phyloP scores from a whole-genome alignment of 2,888 invertebrate species.

The Phytoseiulus persimilis region DNA sequence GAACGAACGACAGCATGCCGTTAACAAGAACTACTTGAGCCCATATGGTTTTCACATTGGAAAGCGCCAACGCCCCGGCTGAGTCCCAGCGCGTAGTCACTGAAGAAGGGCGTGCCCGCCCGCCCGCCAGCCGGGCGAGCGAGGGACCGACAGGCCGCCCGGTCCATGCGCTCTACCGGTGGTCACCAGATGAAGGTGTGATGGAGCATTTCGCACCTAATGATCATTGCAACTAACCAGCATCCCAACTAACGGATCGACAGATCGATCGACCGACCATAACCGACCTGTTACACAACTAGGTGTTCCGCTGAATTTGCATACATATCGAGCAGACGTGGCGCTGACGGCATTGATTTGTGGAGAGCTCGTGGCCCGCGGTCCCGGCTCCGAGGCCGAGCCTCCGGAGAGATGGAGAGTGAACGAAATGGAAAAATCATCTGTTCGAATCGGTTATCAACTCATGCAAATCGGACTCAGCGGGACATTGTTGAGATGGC shows the following conservation, averaged over 20 bases:
- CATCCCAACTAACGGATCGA: neutral
- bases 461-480: too few species aligned
- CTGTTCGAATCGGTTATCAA: neutral
- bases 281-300: neutral
- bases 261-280: neutral
- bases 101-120: neutral
- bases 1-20: constrained; percentile 5
- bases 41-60: neutral
- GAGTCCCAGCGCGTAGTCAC: neutral
- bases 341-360: neutral
- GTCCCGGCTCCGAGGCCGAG: too few species aligned
- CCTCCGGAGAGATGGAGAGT: neutral
- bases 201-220: neutral
- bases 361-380: neutral
- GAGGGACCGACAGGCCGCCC: neutral
- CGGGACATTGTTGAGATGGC: neutral
- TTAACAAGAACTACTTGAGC: neutral
- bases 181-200: neutral
- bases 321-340: neutral
- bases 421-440: neutral
- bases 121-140: neutral
- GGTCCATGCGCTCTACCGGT: neutral
- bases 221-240: neutral
- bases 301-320: neutral
- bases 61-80: neutral